Evolutionary conservation across 2,888 invertebrate genomes (phyloP), one percentile per base, ranked within the genome.

Genomic region (Matsumyia berberina): DNA sequence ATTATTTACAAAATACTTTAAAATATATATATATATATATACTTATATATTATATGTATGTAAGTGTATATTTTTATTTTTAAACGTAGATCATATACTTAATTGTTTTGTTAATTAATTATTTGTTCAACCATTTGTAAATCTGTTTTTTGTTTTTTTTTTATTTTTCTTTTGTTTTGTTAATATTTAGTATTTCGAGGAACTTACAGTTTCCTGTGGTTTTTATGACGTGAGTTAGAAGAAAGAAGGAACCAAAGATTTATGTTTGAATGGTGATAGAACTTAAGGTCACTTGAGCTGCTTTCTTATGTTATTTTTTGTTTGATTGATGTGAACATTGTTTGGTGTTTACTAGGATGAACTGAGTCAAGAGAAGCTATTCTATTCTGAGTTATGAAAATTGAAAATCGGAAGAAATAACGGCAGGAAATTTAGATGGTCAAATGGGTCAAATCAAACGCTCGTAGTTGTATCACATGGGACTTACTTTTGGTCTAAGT

Each of bases 101-200:
- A 39, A 24, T 60, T 60, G 42, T 24, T 74, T 82, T 51, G 44
- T 62, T 76, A 72, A 64, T 83, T 87, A 62, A 49, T 82, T 86
- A 76, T 87, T 86, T 87, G 85, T 87, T 81, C 87, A 88, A 88
- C 87, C 87, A 87, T 87, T 87, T 86, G 76, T 87, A 87, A 80
- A 86, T 81, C 72, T 87, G 1, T 24, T 24, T 24, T 24, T 24
- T 24, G 4, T 24, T 3, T 87, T 76, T 77, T 73, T 86, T 79
- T 81, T 62, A 74, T 57, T 67, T 58, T 66, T 76, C 69, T 70
- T 83, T 80, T 69, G 64, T 80, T 87, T 86, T 81, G 62, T 57
- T 49, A 82, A 58, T 62, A 74, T 53, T 73, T 85, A 85, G 85
- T 85, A 80, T 67, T 81, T 76, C 60, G 62, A 86, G 86, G 86